Evolutionary conservation across 2,888 invertebrate species (phyloP).

Genomic region (Platycheirus rosarum): DNA sequence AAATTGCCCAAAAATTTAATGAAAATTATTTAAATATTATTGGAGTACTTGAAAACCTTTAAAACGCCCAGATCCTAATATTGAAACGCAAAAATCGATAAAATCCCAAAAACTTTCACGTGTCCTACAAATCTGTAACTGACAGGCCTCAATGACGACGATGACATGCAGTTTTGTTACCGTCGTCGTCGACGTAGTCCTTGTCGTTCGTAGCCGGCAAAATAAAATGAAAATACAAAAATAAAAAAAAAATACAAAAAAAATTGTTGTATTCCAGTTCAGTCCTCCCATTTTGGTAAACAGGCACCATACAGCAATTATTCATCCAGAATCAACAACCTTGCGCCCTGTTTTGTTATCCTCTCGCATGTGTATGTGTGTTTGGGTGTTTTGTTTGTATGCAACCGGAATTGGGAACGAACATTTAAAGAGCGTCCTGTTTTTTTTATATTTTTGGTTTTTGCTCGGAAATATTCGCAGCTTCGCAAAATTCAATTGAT

Average conservation of each 20-base stretch:
- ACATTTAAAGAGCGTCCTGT: slow-evolving; percentile 55
- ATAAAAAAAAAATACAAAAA: slow-evolving; percentile 42
- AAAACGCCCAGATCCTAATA: slow-evolving; percentile 24
- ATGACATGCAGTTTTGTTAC: slow-evolving; percentile 74
- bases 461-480: slow-evolving; percentile 17
- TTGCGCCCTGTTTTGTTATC: slow-evolving; percentile 53
- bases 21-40: not conserved
- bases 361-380: not conserved
- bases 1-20: not conserved
- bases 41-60: not conserved
- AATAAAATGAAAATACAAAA: slow-evolving; percentile 38
- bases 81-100: slow-evolving; percentile 65
- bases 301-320: slow-evolving; percentile 72
- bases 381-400: slow-evolving; percentile 1
- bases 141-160: slow-evolving; percentile 73
- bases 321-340: slow-evolving; percentile 74
- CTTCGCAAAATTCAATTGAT: slow-evolving; percentile 53
- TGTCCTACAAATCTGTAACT: slow-evolving; percentile 73
- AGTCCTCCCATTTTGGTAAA: slow-evolving; percentile 67
- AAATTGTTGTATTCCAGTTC: slow-evolving; percentile 39
- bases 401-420: slow-evolving; percentile 52
- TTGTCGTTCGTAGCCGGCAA: slow-evolving; percentile 53
- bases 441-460: slow-evolving; percentile 32
- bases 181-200: slow-evolving; percentile 62
- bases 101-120: slow-evolving; percentile 64